phyloP scores from a whole-genome alignment of 2,113 vertebrate genomes.

The Ornithorhynchus anatinus region DNA sequence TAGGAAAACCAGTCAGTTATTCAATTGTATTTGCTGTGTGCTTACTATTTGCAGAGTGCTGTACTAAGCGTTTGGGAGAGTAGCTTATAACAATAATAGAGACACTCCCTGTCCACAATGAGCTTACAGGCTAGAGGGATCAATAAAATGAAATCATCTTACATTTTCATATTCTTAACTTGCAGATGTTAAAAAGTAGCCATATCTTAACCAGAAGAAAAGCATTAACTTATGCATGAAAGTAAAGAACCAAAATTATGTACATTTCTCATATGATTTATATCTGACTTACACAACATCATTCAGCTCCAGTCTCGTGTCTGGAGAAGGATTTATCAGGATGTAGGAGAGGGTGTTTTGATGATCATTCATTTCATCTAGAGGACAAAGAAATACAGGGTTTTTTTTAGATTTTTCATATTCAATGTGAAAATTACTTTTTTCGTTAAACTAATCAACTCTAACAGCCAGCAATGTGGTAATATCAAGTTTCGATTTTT shows the following conservation, averaged over 20 bases:
- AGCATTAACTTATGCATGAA: neutral
- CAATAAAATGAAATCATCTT: too few species aligned
- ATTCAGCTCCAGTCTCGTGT: conserved; percentile 90
- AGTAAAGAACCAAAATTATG: neutral
- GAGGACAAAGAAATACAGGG: conserved; percentile 39
- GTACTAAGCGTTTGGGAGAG: too few species aligned
- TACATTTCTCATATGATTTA: neutral
- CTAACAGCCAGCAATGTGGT: neutral
- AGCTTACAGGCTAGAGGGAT: too few species aligned
- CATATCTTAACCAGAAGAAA: neutral
- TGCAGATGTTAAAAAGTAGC: too few species aligned
- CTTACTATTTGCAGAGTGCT: too few species aligned
- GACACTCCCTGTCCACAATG: too few species aligned
- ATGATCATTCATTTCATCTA: conserved; percentile 96
- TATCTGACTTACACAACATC: conserved; percentile 89
- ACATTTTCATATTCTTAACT: too few species aligned
- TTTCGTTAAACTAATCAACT: conserved; percentile 2
- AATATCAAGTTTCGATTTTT: neutral
- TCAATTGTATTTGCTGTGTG: neutral
- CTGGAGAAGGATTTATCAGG: conserved; percentile 92
- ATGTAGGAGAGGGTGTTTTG: conserved; percentile 95
- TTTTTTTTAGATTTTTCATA: conserved; percentile 13
- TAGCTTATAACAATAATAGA: too few species aligned
- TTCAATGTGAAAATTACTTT: neutral
- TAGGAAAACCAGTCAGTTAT: too few species aligned